Evolutionary conservation across 2,113 vertebrate species (phyloP), one percentile per base, ranked within the genome.

Genomic region (Peromyscus californicus): DNA sequence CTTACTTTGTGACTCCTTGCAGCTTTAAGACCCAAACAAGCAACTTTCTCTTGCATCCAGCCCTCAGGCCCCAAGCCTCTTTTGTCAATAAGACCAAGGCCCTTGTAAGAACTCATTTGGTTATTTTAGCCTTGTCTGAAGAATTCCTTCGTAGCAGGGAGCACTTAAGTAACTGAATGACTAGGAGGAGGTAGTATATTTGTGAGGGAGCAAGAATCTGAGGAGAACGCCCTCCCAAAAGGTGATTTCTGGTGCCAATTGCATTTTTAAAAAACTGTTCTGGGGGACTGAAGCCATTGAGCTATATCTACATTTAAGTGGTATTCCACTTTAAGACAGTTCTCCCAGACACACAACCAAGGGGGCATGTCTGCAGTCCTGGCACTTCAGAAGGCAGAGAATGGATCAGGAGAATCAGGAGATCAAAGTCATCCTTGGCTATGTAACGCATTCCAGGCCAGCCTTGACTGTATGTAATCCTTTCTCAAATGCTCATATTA

Each of bases 51-150:
- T 19, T 54, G 15, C 42, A 74, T 74, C 36, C 75, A 78, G 75
- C 4, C 0, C 67, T 69, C 67, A 69, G 6, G 29, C 13, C 36
- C 80, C 12, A 4, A 70, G 24, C 59, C 15, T 79, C 86, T 96
- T 89, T 95, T 95, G 22, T 26, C 65, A 39, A 16, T 70, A 69
- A 96, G 31, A 92, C 54, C 11, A 61, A 89, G 61, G 72, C 21
- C 48, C 51, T 75, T 69, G 69, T 65, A 92, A 95, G 54, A 88
- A 89, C 39, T 75, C 74, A 76, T 45, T 61, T 93, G 63, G 75
- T 79, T 84, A 61, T 3, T 5, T 70, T n/a, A 93, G 54, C 8
- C 78, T 72, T 70, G 48, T 54, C 15, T 65, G 39, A 21, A 76
- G 91, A 93, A 86, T 45, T 17, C 75, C 70, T 89, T 95, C 70